Evolutionary conservation across 2,888 invertebrate genomes (phyloP), one percentile per base, ranked within the genome.

Genomic region (Keiferia lycopersicella): DNA sequence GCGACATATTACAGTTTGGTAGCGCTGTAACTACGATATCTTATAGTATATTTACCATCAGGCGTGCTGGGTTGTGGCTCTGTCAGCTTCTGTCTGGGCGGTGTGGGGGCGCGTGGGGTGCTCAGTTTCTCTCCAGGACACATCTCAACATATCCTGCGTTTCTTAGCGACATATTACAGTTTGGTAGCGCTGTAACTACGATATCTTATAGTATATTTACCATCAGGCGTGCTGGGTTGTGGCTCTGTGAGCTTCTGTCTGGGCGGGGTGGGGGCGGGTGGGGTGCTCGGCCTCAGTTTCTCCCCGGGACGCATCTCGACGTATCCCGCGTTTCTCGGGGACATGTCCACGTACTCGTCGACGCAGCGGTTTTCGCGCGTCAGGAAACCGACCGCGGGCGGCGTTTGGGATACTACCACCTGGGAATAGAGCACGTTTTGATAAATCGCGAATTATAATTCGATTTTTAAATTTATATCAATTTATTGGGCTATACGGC

Each of bases 301-400:
- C 69, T 80, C 80, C 59, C 81, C 89, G 77, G 76, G 92, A 71
- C 88, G 88, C 94, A 94, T 94, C 80, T 94, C 94, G 68, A 95
- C 90, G 83, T 94, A 94, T 57, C 93, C 94, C 51, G 88, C 83
- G 80, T 76, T 86, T 30, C 82, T 83, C 20, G 84, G 86, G 0
- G 87, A 86, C 92, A 92, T 92, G 80, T 90, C 91, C 63, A 92
- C 90, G 78, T 92, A 92, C 68, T 91, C 91, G 76, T 90, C 90
- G 7, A 78, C 73, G 67, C 77, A 68, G 18, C 75, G 74, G 1
- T n/a, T 11, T 1, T 8, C 38, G n/a, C 79, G 76, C 4, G 77
- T 70, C 38, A 80, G 80, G 74, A 81, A 82, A 4, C 80, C 75
- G 7, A 74, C 64, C 2, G 77, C 68, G 0, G 86, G 87, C 3